Evolutionary conservation across 2,888 invertebrate genomes (phyloP), one percentile per base, ranked within the genome.

Genomic region (Axea sp.): DNA sequence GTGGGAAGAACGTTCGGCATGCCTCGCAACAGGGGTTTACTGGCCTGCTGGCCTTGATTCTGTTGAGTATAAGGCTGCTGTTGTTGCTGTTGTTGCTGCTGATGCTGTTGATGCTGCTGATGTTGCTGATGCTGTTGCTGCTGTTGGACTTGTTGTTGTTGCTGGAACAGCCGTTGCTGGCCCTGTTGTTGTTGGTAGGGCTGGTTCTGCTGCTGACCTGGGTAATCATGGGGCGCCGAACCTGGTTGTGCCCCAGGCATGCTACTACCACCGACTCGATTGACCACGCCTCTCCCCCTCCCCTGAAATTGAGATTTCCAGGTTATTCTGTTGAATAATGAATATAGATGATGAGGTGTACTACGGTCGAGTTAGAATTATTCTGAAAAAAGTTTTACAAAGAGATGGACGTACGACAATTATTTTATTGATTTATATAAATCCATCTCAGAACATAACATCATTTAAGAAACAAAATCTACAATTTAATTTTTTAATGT

Each of bases 221-320:
- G 83, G 31, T 79, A 82, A 35, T 82, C 86, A 79, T 75, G 86
- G 45, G 84, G 83, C 49, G 79, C 80, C 65, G 78, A 79, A 33
- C 84, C 81, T 55, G 83, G 79, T 85, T 89, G 88, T 88, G 89
- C 90, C 89, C 90, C 91, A 88, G 91, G 91, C 89, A 91, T 90
- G 90, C 91, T 90, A 91, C 82, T 87, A 91, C 88, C 89, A 90
- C 88, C 89, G 85, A 80, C 86, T 83, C 87, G 88, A 87, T 88
- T 89, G 89, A 86, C 90, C 89, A 88, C 90, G 88, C 90, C 90
- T 90, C 90, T 90, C 90, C 89, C 90, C 89, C 90, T 91, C 91
- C 89, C 90, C 90, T 90, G 88, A 35, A 86, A 86, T 79, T 65
- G 43, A 75, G 71, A 37, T 35, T n/a, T n/a, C n/a, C n/a, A n/a